A percentile compares a stretch with the other conserved stretches of the same genome.
Evolutionary conservation across 2,888 invertebrate genomes (phyloP).

Genomic region (Bruchidius siliquastri): DNA sequence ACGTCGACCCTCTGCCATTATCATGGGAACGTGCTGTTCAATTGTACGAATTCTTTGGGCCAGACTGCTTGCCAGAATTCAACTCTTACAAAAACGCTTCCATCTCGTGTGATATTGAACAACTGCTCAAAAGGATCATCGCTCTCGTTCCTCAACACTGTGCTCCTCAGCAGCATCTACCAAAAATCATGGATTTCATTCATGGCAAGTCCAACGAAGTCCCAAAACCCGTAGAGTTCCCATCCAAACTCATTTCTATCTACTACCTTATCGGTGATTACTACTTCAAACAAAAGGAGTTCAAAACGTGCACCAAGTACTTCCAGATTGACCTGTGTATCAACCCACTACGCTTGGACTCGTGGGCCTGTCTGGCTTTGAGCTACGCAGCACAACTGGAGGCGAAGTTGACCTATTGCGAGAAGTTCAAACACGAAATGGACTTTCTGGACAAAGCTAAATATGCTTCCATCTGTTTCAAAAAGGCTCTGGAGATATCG

Average conservation of each 20-base stretch:
- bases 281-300: constrained; percentile 84
- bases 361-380: constrained; percentile 89
- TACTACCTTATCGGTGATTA: constrained; percentile 91
- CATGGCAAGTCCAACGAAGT: constrained; percentile 28
- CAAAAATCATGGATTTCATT: constrained; percentile 39
- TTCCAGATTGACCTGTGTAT: constrained; percentile 80
- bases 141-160: constrained; percentile 63
- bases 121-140: constrained; percentile 66
- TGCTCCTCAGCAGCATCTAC: constrained; percentile 60
- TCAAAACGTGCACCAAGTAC: constrained; percentile 65
- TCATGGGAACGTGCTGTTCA: constrained; percentile 72
- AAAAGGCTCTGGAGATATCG: constrained; percentile 71
- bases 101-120: constrained; percentile 78
- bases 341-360: constrained; percentile 76
- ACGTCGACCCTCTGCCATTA: constrained; percentile 62
- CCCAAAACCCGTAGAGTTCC: constrained; percentile 40
- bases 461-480: constrained; percentile 74
- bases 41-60: constrained; percentile 76
- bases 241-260: constrained; percentile 56
- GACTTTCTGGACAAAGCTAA: constrained; percentile 67
- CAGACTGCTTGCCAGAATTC: constrained; percentile 74
- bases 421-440: constrained; percentile 55
- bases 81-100: constrained; percentile 70
- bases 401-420: constrained; percentile 72
- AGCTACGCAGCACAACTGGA: constrained; percentile 75